Evolutionary conservation across 2,113 vertebrate genomes (phyloP), one percentile per base, ranked within the genome.

Genomic region (Anarhynchus alexandrinus): DNA sequence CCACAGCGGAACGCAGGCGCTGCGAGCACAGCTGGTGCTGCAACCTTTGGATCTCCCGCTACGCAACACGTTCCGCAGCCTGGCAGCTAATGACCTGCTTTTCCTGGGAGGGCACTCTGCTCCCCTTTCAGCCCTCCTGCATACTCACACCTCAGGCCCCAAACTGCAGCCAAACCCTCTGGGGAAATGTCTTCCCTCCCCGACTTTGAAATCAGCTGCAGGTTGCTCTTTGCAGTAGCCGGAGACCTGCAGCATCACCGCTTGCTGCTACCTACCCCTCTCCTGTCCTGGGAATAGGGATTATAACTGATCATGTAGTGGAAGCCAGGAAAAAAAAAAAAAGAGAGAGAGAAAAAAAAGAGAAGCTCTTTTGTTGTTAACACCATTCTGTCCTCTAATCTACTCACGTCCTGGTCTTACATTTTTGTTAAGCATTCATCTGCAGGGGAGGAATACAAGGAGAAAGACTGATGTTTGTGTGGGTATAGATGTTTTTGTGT

Each of bases 11-110:
- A 52, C 58, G 52, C 52, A 54, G 74, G 67, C 14, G 2, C 85
- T 79, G 59, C 6, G 21, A 72, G 84, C 82, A 52, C 86, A 93
- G 90, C 90, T 65, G 95, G 34, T 90, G 84, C 84, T 49, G 65
- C 67, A 88, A 9, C 82, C 94, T 92, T 74, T 84, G 90, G 36
- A 29, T 91, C 91, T 94, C 69, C 54, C 77, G 42, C 43, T 70
- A 13, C 58, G 11, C 1, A 3, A 29, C 52, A 36, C 1, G 9
- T 36, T 19, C 43, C 36, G 19, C 74, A 59, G 78, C 78, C 52
- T 36, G 20, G 23, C 49, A 76, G 49, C 16, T 76, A 54, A 94
- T 15, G 82, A 70, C 86, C 86, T n/a, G 65, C 2, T 86, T 94
- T 88, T 91, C 77, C 86, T 47, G 49, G 57, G 64, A 77, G 57